Evolutionary conservation across 2,797 vertebrate species (phyloP), one percentile per base, ranked within the genome.

Genomic region (Rhodeus uyekii): DNA sequence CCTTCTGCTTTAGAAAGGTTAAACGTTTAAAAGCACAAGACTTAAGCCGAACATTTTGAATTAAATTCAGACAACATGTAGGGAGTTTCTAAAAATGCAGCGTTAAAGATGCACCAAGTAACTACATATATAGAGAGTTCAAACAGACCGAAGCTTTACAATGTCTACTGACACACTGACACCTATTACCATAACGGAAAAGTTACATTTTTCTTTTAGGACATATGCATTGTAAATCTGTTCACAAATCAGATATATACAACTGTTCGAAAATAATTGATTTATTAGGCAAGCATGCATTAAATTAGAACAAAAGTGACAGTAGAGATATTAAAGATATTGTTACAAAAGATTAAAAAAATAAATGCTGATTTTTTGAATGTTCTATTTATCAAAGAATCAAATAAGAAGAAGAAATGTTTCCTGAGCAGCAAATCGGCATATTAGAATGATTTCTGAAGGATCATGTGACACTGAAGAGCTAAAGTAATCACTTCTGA

Each of bases 1-100:
- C 44, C 19, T 64, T 67, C 44, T 42, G 80, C 89, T 85, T 86
- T 68, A 86, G 8, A 50, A 75, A 50, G n/a, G 71, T 87, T 84
- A 86, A 64, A 83, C 79, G 84, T 42, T 83, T 24, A 67, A 86
- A n/a, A 84, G 87, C 39, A 83, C 83, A 85, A 83, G 38, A 55
- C 39, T 80, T 71, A 36, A 75, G 83, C 80, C 65, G 60, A 75
- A 29, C 34, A 77, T 24, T 75, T 73, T 32, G 61, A 48, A 84
- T 89, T 88, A 89, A 63, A 74, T 27, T 53, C 39, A 34, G 46
- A 82, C 53, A 76, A 61, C 63, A 53, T 74, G 81, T 71, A 85
- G n/a, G 74, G 13, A 36, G 29, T 38, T 79, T 68, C 36, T 53
- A 32, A 72, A 48, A 78, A 81, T 42, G 34, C 32, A 58, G 55